Base-by-base conservation (phyloP, 2,113 vertebrate genomes). In the Smithornis capensis region DNA sequence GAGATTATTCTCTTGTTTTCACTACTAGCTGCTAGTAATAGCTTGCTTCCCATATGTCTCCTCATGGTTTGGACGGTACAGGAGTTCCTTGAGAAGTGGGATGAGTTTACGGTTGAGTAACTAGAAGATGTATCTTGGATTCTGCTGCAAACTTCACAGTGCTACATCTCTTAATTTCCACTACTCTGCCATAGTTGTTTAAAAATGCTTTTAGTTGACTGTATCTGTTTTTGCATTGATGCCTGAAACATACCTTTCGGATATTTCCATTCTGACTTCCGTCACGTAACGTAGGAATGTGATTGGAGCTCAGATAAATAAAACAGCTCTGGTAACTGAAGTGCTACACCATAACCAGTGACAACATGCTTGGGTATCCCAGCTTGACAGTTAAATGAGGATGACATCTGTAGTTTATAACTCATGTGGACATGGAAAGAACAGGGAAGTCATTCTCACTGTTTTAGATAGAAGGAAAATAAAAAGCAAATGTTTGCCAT, bases 1-100 rank as follows among this genome's bases (percentile, higher is more conserved):
- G 67, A 69, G 47, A 74, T 47, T 82, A 56, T 74, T n/a, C 49
- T 87, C 62, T 75, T 92, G 52, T 76, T 96, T 95, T 95, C 42
- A 29, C 56, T 65, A 42, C n/a, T 68, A 87, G 49, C 47, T 90
- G 52, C 82, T 89, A 59, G 57, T 92, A 47, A 21, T 47, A 47
- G 19, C 78, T 93, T 82, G 44, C 11, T 88, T 83, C 68, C 73
- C 8, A 2, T 49, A 5, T 80, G 37, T 83, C 24, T 84, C 69
- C 27, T 15, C 3, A 1, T 28, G 21, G 10, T 12, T 91, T 53
- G 52, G 44, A n/a, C 5, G 12, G 19, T 17, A 10, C 42, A 28
- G 8, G n/a, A 35, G n/a, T 33, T 68, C 89, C 71, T 55, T 83
- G 42, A 81, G 68, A 83, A 40, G 40, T 50, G 37, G 23, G 57